Conservation (phyloP, 1,140 invertebrate species). For the Heterodera carotae region DNA sequence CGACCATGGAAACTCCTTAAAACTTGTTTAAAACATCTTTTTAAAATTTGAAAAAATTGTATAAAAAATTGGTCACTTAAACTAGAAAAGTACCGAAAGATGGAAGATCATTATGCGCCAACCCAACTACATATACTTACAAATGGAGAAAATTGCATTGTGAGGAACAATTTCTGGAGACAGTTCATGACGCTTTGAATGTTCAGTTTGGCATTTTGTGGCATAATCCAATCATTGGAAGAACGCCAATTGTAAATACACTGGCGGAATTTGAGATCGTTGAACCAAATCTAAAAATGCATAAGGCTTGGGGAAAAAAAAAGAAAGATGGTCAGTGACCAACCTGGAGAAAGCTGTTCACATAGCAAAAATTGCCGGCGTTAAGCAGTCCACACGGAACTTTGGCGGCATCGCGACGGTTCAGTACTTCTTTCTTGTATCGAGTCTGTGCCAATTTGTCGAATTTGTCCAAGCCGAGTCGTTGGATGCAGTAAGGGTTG, state of each 20-base stretch:
- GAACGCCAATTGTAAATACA: conserved; percentile 57
- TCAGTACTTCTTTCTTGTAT: conserved; percentile 36
- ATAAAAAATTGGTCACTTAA: too few species aligned
- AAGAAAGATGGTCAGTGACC: too few species aligned
- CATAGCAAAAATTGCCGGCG: conserved; percentile 60
- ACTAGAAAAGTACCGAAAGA: too few species aligned
- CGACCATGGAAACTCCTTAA: too few species aligned
- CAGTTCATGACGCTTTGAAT: conserved; percentile 56
- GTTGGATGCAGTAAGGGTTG: conserved; percentile 57
- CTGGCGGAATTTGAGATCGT: conserved; percentile 61
- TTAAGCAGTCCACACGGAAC: conserved; percentile 59
- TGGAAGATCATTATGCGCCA: too few species aligned
- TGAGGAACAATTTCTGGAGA: conserved; percentile 56
- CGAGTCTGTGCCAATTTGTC: conserved; percentile 52
- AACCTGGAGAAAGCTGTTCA: conserved; percentile 64
- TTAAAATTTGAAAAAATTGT: too few species aligned
- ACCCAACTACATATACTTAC: too few species aligned
- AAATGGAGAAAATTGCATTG: conserved; percentile 59
- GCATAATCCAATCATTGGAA: conserved; percentile 34
- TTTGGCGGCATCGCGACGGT: conserved; percentile 42
- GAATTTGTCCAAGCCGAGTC: conserved; percentile 61
- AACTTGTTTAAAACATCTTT: too few species aligned
- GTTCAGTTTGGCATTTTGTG: conserved; percentile 52
- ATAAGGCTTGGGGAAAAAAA: background rate
- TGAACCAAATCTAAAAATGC: conserved; percentile 61